Conservation (phyloP, 2,888 invertebrate species). For the Chirona hameri region DNA sequence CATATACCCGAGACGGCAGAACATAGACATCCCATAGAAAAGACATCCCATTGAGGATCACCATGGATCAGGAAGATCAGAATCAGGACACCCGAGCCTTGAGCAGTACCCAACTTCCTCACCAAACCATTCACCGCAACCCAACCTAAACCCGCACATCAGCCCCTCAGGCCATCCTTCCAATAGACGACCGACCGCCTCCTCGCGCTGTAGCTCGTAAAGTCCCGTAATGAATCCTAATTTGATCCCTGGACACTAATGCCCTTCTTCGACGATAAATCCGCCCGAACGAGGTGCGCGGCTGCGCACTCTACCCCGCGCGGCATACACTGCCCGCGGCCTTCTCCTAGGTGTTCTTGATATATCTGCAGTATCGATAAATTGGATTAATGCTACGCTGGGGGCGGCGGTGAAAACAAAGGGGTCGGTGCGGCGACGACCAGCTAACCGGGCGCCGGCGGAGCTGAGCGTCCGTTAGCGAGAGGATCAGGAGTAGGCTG, state of each 20-base stretch:
- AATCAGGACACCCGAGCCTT: no score
- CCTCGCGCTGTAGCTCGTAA: neutral
- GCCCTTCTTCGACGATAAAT: neutral
- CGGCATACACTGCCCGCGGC: neutral
- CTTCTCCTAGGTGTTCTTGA: neutral
- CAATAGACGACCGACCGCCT: neutral
- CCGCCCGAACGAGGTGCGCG: neutral
- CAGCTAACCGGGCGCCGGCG: neutral
- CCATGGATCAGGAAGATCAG: no score
- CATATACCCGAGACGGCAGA: no score
- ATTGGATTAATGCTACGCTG: neutral
- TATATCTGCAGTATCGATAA: conserved; percentile 2
- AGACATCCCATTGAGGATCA: no score
- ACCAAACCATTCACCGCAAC: no score
- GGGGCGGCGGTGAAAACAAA: neutral
- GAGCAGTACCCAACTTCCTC: no score
- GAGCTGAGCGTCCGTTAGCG: neutral
- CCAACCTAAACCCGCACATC: neutral
- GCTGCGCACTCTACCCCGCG: neutral
- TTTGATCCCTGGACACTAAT: neutral
- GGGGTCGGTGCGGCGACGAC: neutral
- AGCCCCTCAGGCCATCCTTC: neutral
- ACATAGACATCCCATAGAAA: no score
- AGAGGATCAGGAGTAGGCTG: neutral
- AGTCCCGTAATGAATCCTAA: neutral